Percentiles rank a stretch among this genome's conserved stretches.
These are phyloP conservation scores for Drosophila pegasa DNA, from an alignment of 2,888 invertebrate species.

Conservation along the genomic window DNA sequence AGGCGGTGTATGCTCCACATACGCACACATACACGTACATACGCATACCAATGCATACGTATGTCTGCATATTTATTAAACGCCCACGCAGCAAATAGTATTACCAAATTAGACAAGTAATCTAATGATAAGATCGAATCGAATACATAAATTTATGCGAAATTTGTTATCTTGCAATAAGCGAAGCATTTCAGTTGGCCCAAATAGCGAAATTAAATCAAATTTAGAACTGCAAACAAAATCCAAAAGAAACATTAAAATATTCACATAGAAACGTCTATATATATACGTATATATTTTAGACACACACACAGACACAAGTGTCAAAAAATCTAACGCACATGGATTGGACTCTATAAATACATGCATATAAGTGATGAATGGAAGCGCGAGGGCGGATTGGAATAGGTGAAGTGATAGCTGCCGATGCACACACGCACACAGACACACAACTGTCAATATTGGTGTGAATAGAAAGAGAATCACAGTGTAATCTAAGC, in stretches of 20 bases:
- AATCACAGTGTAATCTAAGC: slow-evolving; percentile 25
- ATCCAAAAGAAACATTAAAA: slow-evolving; percentile 25
- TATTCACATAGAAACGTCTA: slow-evolving; percentile 25
- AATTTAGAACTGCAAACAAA: slow-evolving; percentile 7
- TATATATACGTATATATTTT: slow-evolving; percentile 7
- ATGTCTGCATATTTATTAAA: slow-evolving; percentile 22
- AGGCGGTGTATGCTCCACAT: slow-evolving; percentile 18
- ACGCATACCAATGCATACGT: not conserved
- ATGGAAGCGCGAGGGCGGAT: slow-evolving; percentile 8
- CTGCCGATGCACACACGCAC: slow-evolving; percentile 28
- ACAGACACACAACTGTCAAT: slow-evolving; percentile 17
- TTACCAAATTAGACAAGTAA: slow-evolving; percentile 39
- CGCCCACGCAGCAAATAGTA: slow-evolving; percentile 42
- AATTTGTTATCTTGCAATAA: slow-evolving; percentile 34
- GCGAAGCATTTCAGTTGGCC: slow-evolving; percentile 14
- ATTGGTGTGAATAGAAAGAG: slow-evolving; percentile 17
- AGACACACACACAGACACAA: slow-evolving; percentile 14
- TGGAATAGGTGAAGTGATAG: slow-evolving; percentile 14
- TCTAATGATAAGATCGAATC: slow-evolving; percentile 46
- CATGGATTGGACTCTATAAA: slow-evolving; percentile 72
- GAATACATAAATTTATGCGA: slow-evolving; percentile 18
- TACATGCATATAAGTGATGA: slow-evolving; percentile 49
- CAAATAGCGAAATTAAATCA: slow-evolving; percentile 25
- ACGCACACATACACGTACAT: not conserved
- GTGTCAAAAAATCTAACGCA: slow-evolving; percentile 61